Evolutionary conservation across 2,797 vertebrate species (phyloP).

Genomic region (Erpetoichthys calabaricus): DNA sequence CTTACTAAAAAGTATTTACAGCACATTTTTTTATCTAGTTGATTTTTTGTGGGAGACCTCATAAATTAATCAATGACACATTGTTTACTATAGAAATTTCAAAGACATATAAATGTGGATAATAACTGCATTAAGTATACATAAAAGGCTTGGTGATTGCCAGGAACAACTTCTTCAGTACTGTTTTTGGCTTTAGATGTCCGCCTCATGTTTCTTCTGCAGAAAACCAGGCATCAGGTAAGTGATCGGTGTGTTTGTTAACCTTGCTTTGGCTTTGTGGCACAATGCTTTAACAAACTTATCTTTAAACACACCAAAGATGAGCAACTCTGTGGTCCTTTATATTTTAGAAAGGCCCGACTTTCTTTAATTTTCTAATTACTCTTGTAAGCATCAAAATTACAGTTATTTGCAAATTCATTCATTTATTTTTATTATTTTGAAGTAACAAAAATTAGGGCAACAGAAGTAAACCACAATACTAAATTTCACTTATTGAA

Average conservation of each 20-base stretch:
- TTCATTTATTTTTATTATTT: too few species aligned
- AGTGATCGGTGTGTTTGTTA: slow-evolving; percentile 26
- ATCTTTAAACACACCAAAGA: slow-evolving; percentile 10
- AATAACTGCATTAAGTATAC: too few species aligned
- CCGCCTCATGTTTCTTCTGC: slow-evolving; percentile 15
- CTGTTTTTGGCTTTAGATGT: slow-evolving; percentile 35
- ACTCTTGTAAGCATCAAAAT: too few species aligned
- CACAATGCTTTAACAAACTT: slow-evolving; percentile 17
- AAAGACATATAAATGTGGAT: too few species aligned
- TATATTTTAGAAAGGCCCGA: too few species aligned
- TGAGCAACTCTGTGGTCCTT: slow-evolving; percentile 8
- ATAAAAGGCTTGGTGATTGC: slow-evolving; percentile 1
- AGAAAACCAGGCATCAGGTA: slow-evolving; percentile 16
- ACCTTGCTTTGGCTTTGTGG: slow-evolving; percentile 16
- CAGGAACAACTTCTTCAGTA: slow-evolving; percentile 18
- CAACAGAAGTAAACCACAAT: background rate
- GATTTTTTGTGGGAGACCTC: too few species aligned
- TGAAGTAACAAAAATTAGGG: background rate
- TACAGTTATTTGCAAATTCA: too few species aligned
- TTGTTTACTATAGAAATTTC: too few species aligned
- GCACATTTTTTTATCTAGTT: too few species aligned
- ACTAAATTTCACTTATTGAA: background rate
- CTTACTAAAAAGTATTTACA: too few species aligned
- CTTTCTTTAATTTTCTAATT: too few species aligned
- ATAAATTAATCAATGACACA: too few species aligned